A percentile compares a stretch with the other conserved stretches of the same genome.
These are phyloP conservation scores for Balanococcus diminutus DNA, from an alignment of 2,888 invertebrate species.

Conservation along the genomic window DNA sequence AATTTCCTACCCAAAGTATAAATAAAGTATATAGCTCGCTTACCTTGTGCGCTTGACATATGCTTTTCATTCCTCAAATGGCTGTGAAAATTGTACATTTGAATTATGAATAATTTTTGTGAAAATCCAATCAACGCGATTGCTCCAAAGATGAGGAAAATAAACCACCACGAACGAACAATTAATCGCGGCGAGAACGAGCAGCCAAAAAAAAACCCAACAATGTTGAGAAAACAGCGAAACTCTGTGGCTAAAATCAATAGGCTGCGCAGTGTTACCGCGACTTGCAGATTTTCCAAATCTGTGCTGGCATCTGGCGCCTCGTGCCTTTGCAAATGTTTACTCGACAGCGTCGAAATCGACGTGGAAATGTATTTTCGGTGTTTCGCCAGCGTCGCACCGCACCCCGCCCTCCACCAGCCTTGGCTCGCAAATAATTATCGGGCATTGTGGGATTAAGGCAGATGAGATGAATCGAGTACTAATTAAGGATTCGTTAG, in stretches of 20 bases:
- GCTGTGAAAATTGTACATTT: slow-evolving; percentile 45
- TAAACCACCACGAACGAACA: neutral
- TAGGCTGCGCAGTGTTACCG: neutral
- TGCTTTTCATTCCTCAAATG: slow-evolving; percentile 45
- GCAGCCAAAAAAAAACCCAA: neutral
- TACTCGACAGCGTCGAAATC: neutral
- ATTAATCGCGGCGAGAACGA: neutral
- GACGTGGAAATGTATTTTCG: neutral
- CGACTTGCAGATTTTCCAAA: neutral
- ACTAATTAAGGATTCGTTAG: neutral
- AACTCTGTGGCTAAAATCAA: neutral
- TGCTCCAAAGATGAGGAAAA: neutral
- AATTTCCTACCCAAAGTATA: neutral
- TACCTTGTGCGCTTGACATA: slow-evolving; percentile 48
- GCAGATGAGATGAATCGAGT: neutral
- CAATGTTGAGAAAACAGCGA: neutral
- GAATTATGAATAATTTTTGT: slow-evolving; percentile 22
- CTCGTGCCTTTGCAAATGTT: neutral
- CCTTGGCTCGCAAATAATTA: neutral
- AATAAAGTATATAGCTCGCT: neutral
- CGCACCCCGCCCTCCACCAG: neutral
- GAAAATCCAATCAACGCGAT: neutral
- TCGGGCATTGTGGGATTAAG: neutral
- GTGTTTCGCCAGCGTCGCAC: neutral
- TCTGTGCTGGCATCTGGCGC: neutral